Percentiles rank a stretch among this genome's conserved stretches.
Conservation (phyloP, 2,113 vertebrate genomes). For the Coptodon bakossiorum region DNA sequence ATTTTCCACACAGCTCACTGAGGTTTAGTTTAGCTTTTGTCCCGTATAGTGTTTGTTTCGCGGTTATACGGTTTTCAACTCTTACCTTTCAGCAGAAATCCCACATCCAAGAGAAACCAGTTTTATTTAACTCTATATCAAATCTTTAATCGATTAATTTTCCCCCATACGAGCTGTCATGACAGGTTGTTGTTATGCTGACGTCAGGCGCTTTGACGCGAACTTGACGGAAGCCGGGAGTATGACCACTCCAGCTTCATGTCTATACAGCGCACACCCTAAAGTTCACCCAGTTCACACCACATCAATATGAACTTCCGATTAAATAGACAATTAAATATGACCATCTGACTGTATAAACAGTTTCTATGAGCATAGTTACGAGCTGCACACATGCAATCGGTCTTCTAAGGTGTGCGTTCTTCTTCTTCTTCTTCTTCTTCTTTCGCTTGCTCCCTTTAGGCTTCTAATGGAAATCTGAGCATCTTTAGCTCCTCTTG, state of each 20-base stretch:
- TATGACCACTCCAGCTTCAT: background rate
- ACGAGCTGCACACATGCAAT: background rate
- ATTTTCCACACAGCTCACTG: background rate
- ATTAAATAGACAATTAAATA: background rate
- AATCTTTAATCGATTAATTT: conserved; percentile 11
- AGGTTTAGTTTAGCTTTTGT: background rate
- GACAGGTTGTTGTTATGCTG: conserved; percentile 67
- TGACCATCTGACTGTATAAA: background rate
- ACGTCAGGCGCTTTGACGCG: conserved; percentile 42
- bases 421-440: background rate
- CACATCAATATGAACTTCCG: background rate
- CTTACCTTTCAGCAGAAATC: conserved; percentile 30
- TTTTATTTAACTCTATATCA: background rate
- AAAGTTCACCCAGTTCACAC: background rate
- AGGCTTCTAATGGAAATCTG: background rate
- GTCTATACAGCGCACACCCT: background rate
- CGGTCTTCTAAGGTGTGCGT: background rate
- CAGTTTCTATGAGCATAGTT: background rate
- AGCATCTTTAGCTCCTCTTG: background rate
- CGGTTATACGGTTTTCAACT: fast-evolving
- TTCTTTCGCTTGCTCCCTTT: background rate
- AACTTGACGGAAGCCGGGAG: conserved; percentile 48
- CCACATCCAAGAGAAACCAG: conserved; percentile 18
- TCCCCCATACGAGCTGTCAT: conserved; percentile 36
- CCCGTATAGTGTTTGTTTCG: background rate